Evolutionary conservation across 2,113 vertebrate genomes (phyloP).

Genomic region (Atherinomorus stipes): DNA sequence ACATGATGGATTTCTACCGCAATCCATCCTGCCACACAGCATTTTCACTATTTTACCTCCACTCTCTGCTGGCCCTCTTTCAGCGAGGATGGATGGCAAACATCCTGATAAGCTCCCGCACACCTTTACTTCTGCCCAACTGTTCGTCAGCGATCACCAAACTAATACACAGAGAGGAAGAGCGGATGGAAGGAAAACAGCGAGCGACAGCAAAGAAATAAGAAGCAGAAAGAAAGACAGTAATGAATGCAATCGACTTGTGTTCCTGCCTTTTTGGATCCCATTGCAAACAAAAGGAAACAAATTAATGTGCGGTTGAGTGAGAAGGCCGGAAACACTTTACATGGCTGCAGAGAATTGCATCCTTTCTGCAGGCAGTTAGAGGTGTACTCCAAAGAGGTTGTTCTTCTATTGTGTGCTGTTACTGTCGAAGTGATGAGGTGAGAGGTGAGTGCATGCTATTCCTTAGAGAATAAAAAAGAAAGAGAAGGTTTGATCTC

Average conservation of each 20-base stretch:
- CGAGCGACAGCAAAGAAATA: slow-evolving; percentile 26
- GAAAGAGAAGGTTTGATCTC: background rate
- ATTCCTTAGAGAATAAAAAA: too few species aligned
- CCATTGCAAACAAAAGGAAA: slow-evolving; percentile 5
- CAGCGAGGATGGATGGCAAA: slow-evolving; percentile 43
- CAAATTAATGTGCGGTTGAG: slow-evolving; percentile 31
- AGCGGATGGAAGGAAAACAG: background rate
- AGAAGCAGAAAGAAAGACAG: slow-evolving; percentile 14
- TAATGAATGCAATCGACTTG: slow-evolving; percentile 14
- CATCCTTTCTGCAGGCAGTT: slow-evolving; percentile 31
- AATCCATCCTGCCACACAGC: slow-evolving; percentile 52
- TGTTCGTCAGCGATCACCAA: slow-evolving; percentile 32
- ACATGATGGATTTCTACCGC: slow-evolving; percentile 47
- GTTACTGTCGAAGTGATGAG: slow-evolving; percentile 15
- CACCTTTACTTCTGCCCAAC: slow-evolving; percentile 43
- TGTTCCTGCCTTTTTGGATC: slow-evolving; percentile 14
- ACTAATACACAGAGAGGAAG: slow-evolving; percentile 18
- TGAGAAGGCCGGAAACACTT: slow-evolving; percentile 26
- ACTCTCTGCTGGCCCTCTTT: slow-evolving; percentile 35
- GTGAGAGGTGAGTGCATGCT: background rate
- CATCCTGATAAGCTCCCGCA: slow-evolving; percentile 17
- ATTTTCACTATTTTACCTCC: slow-evolving; percentile 38
- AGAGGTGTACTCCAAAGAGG: background rate
- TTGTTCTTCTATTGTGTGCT: background rate
- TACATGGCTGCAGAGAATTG: slow-evolving; percentile 30